Evolutionary conservation across 2,113 vertebrate genomes (phyloP), one percentile per base, ranked within the genome.

Genomic region (Smithornis capensis): DNA sequence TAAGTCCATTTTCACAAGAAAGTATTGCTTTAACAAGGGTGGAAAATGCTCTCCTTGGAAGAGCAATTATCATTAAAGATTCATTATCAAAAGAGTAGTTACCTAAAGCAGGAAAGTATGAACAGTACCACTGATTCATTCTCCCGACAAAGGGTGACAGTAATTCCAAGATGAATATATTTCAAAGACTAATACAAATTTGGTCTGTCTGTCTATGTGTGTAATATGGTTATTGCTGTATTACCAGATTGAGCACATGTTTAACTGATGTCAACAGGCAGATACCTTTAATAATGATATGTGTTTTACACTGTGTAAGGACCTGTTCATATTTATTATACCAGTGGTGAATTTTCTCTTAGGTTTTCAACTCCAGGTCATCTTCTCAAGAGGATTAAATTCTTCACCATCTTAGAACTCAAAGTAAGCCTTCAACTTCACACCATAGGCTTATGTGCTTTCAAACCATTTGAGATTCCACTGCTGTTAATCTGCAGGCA

Each of bases 21-120:
- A 97, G 90, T 97, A 93, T 94, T 95, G 94, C 97, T 98, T 98
- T 97, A 97, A 97, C 97, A 97, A 97, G 96, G 91, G 92, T 95
- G 86, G 97, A 93, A 97, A 97, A 97, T 55, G 88, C 85, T 98
- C 92, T 97, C 94, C 92, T 96, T 95, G 95, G 74, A 95, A 96
- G 95, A 96, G 96, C 94, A 97, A 95, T 87, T 95, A 96, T 94
- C 96, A 97, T 96, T 97, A 97, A 97, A 97, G 93, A 98, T 97
- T 97, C 97, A 97, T 97, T 97, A 94, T 95, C 92, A 94, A 94
- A 89, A 96, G 91, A 95, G 95, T 91, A 97, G 97, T 97, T 97
- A 98, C 97, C 96, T 97, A 96, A 95, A 97, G 95, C 78, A 96
- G 93, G 81, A 94, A 97, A 97, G 96, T 97, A 96, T 95, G 91